Base-by-base conservation (phyloP, 2,888 invertebrate species). In the Hypselothyrea guttata region DNA sequence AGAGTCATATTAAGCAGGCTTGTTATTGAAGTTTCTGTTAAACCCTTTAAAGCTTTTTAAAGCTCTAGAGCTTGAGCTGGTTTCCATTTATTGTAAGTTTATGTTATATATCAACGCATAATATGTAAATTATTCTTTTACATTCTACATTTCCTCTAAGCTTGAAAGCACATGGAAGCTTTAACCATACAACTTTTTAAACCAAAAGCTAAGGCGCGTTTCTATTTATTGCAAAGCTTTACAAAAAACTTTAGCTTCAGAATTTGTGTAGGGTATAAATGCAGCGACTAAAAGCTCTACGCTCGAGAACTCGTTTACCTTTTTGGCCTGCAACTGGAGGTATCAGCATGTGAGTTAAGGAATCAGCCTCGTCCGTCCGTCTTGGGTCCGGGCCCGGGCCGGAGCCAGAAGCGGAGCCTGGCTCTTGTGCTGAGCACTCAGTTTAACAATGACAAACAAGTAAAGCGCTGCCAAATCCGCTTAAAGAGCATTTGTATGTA, bases 391-490 rank as follows among this genome's bases (percentile, higher is more conserved):
- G 18, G 40, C 4, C 7, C 4, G n/a, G n/a, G n/a, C n/a, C n/a
- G n/a, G n/a, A n/a, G n/a, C n/a, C n/a, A n/a, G n/a, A n/a, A n/a
- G n/a, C n/a, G 2, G 4, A 63, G 55, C 72, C 66, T 54, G 79
- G 61, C 54, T 67, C 68, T 55, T 81, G 62, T 78, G 77, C 78
- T 74, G 77, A 84, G 82, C 84, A 74, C 71, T 81, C 78, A 74
- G 84, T 78, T 78, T 84, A 82, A 78, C 77, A 78, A 78, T 84
- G 77, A 82, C 78, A 78, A 85, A 79, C 79, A 79, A 84, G 70
- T 63, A 84, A 84, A 79, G 67, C 70, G 73, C 62, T 60, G 57
- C 67, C 70, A 78, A 78, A 78, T 82, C 85, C 85, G 79, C 85
- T 84, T 84, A 83, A 79, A 83, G 79, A 79, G 73, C 79, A 85